These are phyloP conservation scores for Hapalemur alaotrensis DNA, from an alignment of 2,797 vertebrate species.

Conservation along the genomic window DNA sequence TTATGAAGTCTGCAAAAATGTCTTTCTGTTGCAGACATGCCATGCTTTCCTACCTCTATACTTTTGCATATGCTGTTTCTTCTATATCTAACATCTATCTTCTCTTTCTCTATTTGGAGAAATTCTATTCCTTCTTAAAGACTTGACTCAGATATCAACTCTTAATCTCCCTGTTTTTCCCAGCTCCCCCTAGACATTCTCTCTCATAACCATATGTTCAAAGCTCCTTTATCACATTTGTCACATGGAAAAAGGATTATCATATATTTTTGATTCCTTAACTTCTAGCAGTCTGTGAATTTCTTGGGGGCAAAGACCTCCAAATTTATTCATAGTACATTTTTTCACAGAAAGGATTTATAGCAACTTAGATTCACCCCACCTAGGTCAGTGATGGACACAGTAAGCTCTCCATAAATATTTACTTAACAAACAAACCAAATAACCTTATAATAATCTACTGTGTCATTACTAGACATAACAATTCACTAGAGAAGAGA, in stretches of 20 bases:
- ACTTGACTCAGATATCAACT: background rate
- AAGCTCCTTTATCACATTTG: background rate
- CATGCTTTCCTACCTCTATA: background rate
- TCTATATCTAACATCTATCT: background rate
- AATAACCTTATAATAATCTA: background rate
- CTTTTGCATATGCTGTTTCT: background rate
- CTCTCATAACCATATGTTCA: background rate
- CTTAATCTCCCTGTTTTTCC: background rate
- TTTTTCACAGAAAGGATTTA: background rate
- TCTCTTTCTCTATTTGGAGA: background rate
- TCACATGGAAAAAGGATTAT: background rate
- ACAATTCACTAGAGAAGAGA: conserved; percentile 46
- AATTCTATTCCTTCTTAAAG: background rate
- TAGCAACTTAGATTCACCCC: background rate
- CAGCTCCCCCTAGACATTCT: background rate
- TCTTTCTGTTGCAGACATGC: background rate
- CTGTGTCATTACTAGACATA: conserved; percentile 57
- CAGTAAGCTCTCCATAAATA: background rate
- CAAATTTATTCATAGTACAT: background rate
- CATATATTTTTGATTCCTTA: background rate
- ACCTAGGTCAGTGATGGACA: background rate
- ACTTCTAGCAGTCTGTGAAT: background rate
- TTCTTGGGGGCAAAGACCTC: background rate
- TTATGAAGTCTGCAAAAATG: background rate
- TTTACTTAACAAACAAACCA: background rate